Evolutionary conservation across 2,797 vertebrate genomes (phyloP), one percentile per base, ranked within the genome.

Genomic region (Graptemys geographica): DNA sequence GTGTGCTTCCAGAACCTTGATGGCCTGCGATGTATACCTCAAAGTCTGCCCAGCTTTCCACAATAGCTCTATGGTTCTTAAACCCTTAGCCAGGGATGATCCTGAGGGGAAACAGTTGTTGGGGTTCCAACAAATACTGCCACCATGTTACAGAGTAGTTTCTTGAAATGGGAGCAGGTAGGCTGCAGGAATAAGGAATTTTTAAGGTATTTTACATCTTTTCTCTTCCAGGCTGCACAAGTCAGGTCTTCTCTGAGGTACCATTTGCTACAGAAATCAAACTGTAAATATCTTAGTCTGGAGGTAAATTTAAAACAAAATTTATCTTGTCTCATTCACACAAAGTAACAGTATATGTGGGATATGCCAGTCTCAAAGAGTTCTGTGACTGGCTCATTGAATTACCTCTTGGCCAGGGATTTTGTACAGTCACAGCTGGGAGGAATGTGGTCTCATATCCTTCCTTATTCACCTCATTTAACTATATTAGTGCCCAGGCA

Each of bases 171-270:
- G 78, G 76, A 84, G 65, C 69, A 88, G 41, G 72, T 78, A 90
- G 56, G 9, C 23, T 81, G 21, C 81, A 72, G 52, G 44, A 62
- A 11, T 78, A 33, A 47, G 62, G 78, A 9, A 55, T 27, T 90
- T 85, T 76, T 44, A 79, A 62, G 83, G 88, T 44, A 81, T 81
- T 91, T 93, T 85, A 90, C 27, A 76, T 51, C 55, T 81, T 84
- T 82, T 90, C 89, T 87, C 89, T 85, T 87, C 84, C 81, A 25
- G 72, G 78, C 62, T 90, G 28, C 83, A 92, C 59, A 59, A 65
- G 62, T 59, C 57, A 33, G 12, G n/a, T n/a, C 83, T 88, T 74
- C 89, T 78, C 41, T 28, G 7, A 88, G 84, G 52, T 59, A 84
- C 28, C 21, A n/a, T 4, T 31, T 80, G 16, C 2, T 44, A 47